Evolutionary conservation across 2,888 invertebrate species (phyloP).

Genomic region (Lymantria monacha): DNA sequence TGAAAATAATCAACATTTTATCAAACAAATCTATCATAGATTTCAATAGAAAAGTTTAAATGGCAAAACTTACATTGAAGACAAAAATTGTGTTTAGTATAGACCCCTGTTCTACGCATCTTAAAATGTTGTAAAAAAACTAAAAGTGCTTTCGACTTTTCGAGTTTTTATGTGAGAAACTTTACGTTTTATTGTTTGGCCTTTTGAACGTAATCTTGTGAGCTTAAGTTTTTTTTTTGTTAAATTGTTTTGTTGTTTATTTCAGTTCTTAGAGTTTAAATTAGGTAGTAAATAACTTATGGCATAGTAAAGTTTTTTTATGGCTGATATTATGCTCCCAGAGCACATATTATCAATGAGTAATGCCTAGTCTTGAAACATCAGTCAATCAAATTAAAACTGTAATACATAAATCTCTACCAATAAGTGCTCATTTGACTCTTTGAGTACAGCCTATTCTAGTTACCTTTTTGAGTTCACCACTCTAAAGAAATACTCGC

Average conservation of each 20-base stretch:
- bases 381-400: too few species aligned
- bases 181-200: constrained; percentile 43
- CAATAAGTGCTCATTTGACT: too few species aligned
- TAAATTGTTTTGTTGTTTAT: constrained; percentile 13
- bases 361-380: too few species aligned
- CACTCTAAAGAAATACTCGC: too few species aligned
- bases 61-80: constrained; percentile 24
- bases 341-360: too few species aligned
- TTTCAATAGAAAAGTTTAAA: constrained; percentile 27
- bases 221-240: constrained; percentile 8
- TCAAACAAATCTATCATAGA: constrained; percentile 17
- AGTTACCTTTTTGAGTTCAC: too few species aligned
- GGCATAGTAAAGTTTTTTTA: too few species aligned
- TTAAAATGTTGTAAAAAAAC: constrained; percentile 45
- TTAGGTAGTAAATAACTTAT: not conserved
- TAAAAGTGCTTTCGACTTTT: constrained; percentile 43
- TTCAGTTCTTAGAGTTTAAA: not conserved
- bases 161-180: constrained; percentile 41
- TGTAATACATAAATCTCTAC: too few species aligned
- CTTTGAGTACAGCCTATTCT: too few species aligned
- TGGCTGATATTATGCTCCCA: too few species aligned
- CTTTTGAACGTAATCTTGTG: constrained; percentile 14
- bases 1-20: too few species aligned
- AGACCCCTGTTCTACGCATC: constrained; percentile 20
- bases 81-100: constrained; percentile 25